Evolutionary conservation across 2,797 vertebrate genomes (phyloP), one percentile per base, ranked within the genome.

Genomic region (Gallinago nigripennis): DNA sequence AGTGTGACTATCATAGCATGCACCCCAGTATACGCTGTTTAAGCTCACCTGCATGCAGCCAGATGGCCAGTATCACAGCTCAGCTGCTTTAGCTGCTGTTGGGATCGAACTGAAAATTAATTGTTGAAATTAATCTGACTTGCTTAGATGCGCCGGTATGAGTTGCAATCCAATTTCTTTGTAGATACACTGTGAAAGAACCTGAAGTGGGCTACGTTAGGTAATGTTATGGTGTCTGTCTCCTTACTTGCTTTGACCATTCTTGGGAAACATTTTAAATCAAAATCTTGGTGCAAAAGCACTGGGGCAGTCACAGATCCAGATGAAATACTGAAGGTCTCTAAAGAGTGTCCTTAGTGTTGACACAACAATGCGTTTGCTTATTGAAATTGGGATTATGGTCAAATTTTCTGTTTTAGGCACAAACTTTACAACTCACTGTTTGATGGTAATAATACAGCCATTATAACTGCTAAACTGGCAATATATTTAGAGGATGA

Each of bases 1-100:
- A 56, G 46, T 3, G 0, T 3, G 20, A 30, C 16, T 69, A 25
- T 41, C 41, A 6, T 14, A 48, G 60, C 25, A 7, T 5, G 5
- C 20, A 25, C 11, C 24, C 9, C 35, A 23, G 0, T 6, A 4
- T 0, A 8, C 76, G 6, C 53, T 65, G 19, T 24, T 25, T 53
- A 37, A 39, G 28, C 72, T 78, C 43, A 64, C 28, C 71, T 80
- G 75, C 35, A 16, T 31, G 7, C 31, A 66, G 58, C 28, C 63
- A 57, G 30, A 64, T 82, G 53, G 31, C 45, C 64, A 31, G 3
- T 8, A 5, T 63, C 71, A 63, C 84, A 66, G 39, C 14, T 63
- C 73, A 81, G 61, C 70, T 86, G 35, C 63, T 78, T 51, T 63
- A 76, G 15, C 48, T 71, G 39, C 19, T 50, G 2, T 4, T 81